These are phyloP conservation scores for Hiodon alosoides DNA, from an alignment of 2,113 vertebrate genomes.

Conservation along the genomic window DNA sequence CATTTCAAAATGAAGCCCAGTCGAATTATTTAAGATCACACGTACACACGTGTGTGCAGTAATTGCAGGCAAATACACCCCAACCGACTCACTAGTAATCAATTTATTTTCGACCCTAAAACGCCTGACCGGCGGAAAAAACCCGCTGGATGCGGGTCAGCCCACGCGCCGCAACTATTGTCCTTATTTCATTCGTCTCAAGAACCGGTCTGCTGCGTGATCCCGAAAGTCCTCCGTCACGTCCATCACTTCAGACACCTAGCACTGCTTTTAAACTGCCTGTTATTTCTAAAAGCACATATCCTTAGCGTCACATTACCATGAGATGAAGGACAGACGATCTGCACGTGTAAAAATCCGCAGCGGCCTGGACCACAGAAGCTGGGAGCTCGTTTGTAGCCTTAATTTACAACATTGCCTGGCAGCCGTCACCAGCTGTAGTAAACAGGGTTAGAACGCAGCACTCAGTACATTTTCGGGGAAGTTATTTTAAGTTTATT, in stretches of 20 bases:
- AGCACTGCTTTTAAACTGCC: slow-evolving; percentile 53
- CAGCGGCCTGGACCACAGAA: slow-evolving; percentile 50
- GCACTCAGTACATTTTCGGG: background rate
- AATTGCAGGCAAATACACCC: too few relatives aligned
- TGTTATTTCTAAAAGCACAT: slow-evolving; percentile 56
- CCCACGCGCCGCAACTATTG: slow-evolving; percentile 29
- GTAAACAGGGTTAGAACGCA: background rate
- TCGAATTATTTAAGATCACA: too few relatives aligned
- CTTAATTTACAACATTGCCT: slow-evolving; percentile 39
- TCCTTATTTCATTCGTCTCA: slow-evolving; percentile 62
- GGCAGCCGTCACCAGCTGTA: slow-evolving; percentile 13
- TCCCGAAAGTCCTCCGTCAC: slow-evolving; percentile 66
- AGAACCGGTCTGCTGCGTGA: slow-evolving; percentile 56
- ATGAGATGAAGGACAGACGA: slow-evolving; percentile 57
- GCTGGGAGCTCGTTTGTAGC: slow-evolving; percentile 55
- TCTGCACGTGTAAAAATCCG: slow-evolving; percentile 50
- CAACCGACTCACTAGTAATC: too few relatives aligned
- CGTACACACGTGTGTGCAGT: too few relatives aligned
- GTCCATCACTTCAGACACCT: slow-evolving; percentile 65
- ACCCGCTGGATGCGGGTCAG: too few relatives aligned
- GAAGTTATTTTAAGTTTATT: background rate
- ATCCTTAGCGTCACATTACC: slow-evolving; percentile 59
- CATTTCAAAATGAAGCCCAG: too few relatives aligned
- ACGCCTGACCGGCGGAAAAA: too few relatives aligned
- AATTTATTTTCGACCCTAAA: too few relatives aligned